phyloP scores from a whole-genome alignment of 2,113 vertebrate species.

The Acanthisitta chloris region DNA sequence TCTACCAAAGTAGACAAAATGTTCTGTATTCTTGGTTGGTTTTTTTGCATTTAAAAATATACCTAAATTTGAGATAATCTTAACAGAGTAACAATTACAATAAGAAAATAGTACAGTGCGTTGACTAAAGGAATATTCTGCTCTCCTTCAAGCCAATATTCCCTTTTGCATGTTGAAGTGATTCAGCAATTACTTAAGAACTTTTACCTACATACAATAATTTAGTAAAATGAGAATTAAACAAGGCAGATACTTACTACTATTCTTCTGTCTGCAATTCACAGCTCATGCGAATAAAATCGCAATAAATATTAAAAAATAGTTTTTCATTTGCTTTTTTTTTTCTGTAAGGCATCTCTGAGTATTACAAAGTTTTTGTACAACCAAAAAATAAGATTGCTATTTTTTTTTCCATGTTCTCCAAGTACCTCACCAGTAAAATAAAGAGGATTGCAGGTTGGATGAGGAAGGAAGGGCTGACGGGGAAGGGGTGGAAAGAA shows the following conservation, averaged over 20 bases:
- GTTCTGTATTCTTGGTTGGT: slow-evolving; percentile 58
- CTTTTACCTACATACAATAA: slow-evolving; percentile 67
- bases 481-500: not conserved
- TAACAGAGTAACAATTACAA: slow-evolving; percentile 76
- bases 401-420: slow-evolving; percentile 38
- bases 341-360: slow-evolving; percentile 74
- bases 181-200: slow-evolving; percentile 72
- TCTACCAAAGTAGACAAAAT: slow-evolving; percentile 74
- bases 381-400: slow-evolving; percentile 63
- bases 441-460: not conserved
- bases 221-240: slow-evolving; percentile 68
- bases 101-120: slow-evolving; percentile 83
- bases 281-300: slow-evolving; percentile 69
- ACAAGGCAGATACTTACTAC: slow-evolving; percentile 61
- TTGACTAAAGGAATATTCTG: slow-evolving; percentile 72
- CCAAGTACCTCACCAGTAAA: slow-evolving; percentile 27
- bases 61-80: slow-evolving; percentile 78
- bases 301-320: slow-evolving; percentile 73
- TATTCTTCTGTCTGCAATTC: slow-evolving; percentile 59
- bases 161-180: slow-evolving; percentile 76
- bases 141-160: slow-evolving; percentile 64
- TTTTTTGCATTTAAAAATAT: slow-evolving; percentile 72
- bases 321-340: slow-evolving; percentile 32
- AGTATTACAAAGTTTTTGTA: slow-evolving; percentile 70
- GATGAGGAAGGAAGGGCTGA: slow-evolving; percentile 13